These are phyloP conservation scores for Esox niger DNA, from an alignment of 2,113 vertebrate genomes.

Conservation along the genomic window DNA sequence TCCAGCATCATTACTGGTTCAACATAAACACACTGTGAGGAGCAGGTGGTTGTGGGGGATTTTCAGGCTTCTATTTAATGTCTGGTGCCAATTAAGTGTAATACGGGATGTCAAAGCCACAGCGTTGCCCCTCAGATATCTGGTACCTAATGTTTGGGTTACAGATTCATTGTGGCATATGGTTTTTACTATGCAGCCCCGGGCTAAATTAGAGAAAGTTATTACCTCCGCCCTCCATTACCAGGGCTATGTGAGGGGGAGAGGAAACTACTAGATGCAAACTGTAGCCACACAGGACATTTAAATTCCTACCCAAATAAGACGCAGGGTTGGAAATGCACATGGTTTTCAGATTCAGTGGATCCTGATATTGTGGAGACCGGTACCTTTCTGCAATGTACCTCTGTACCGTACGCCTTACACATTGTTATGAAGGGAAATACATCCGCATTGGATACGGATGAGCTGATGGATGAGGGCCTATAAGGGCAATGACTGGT, in stretches of 20 bases:
- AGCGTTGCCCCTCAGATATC: constrained; percentile 64
- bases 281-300: not conserved
- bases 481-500: too few species aligned
- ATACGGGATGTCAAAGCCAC: constrained; percentile 73
- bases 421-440: constrained; percentile 37
- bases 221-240: constrained; percentile 62
- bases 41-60: constrained; percentile 70
- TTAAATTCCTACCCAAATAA: not conserved
- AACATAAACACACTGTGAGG: constrained; percentile 62
- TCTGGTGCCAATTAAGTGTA: constrained; percentile 79
- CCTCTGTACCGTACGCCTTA: not conserved
- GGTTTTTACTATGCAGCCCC: constrained; percentile 61
- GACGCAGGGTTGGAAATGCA: not conserved
- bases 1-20: constrained; percentile 56
- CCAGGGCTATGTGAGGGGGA: constrained; percentile 46
- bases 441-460: not conserved
- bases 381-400: not conserved
- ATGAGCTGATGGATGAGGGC: too few species aligned
- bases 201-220: constrained; percentile 64
- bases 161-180: constrained; percentile 70
- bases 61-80: constrained; percentile 57
- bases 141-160: constrained; percentile 70
- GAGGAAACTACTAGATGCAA: not conserved
- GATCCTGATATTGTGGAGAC: not conserved
- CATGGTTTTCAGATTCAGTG: not conserved